Evolutionary conservation across 2,797 vertebrate genomes (phyloP).

Genomic region (Epinephelus malabaricus): DNA sequence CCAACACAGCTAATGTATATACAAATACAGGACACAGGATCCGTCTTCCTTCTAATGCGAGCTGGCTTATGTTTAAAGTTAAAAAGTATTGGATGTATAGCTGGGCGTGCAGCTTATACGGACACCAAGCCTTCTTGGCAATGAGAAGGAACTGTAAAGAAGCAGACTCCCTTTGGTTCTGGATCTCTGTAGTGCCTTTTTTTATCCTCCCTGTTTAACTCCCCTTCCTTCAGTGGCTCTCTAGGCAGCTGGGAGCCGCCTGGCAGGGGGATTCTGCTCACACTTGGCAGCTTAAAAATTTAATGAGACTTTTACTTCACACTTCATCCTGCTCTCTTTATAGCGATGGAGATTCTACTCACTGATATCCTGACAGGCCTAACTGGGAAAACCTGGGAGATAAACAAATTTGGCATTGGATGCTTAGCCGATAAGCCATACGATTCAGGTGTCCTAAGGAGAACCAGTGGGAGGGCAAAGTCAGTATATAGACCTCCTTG

Average conservation of each 20-base stretch:
- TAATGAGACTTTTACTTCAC: constrained; percentile 88
- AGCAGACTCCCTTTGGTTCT: constrained; percentile 66
- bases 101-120: constrained; percentile 55
- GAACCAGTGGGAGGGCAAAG: constrained; percentile 57
- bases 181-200: constrained; percentile 68
- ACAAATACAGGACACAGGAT: constrained; percentile 26
- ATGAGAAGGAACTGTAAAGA: constrained; percentile 67
- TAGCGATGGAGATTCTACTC: constrained; percentile 69
- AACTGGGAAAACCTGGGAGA: constrained; percentile 67
- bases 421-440: constrained; percentile 65
- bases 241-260: constrained; percentile 75
- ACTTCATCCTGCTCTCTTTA: constrained; percentile 81
- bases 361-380: constrained; percentile 74
- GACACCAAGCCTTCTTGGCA: constrained; percentile 51
- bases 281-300: constrained; percentile 86
- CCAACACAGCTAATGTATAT: constrained; percentile 3
- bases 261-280: constrained; percentile 79
- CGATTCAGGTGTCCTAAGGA: constrained; percentile 57
- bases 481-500: constrained; percentile 30
- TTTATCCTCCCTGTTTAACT: constrained; percentile 79
- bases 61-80: constrained; percentile 63
- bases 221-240: constrained; percentile 71
- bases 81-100: constrained; percentile 62
- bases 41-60: constrained; percentile 43
- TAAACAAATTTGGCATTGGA: constrained; percentile 75